Base-by-base conservation (phyloP, 2,113 vertebrate species). In the Pteruthius melanotis region DNA sequence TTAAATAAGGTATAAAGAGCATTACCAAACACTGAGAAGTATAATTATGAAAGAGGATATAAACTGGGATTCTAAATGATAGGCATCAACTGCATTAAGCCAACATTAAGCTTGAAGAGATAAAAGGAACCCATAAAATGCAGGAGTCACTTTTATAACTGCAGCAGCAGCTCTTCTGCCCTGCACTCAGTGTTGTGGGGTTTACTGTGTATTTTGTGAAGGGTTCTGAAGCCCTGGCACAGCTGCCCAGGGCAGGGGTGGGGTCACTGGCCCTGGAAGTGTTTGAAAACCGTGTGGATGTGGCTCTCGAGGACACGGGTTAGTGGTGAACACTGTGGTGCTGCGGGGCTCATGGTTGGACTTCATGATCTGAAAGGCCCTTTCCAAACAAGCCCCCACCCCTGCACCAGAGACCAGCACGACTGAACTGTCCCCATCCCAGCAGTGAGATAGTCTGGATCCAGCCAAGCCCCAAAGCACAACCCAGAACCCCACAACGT, bases 1-100 rank as follows among this genome's bases (percentile, higher is more conserved):
- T 97, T 75, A 79, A 77, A 60, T 53, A 64, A 89, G 47, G 59
- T 35, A 87, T 77, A 94, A 95, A 93, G 74, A 91, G 60, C 53
- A 80, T 76, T 75, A 76, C 26, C 45, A 65, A 88, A 59, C 52
- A 79, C 94, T 39, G 52, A 91, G 35, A 87, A 87, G 45, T 31
- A 22, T 84, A 93, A 87, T 93, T 90, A 90, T 56, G 31, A 88
- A 79, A 97, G 52, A 87, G 85, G 87, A 85, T 89, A 74, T 68
- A 92, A 90, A 60, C 72, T 18, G 49, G 63, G 24, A 60, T 87
- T 81, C 72, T 76, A 92, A 80, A 92, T 69, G 39, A 85, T 20
- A 83, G 31, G 31, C 66, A 92, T n/a, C 61, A 88, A 75, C 87
- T 74, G 72, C 39, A 68, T 75, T 85, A 94, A 87, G 59, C 78